These are phyloP conservation scores for Megalonaias nervosa DNA, from an alignment of 1,140 invertebrate species.

Conservation along the genomic window DNA sequence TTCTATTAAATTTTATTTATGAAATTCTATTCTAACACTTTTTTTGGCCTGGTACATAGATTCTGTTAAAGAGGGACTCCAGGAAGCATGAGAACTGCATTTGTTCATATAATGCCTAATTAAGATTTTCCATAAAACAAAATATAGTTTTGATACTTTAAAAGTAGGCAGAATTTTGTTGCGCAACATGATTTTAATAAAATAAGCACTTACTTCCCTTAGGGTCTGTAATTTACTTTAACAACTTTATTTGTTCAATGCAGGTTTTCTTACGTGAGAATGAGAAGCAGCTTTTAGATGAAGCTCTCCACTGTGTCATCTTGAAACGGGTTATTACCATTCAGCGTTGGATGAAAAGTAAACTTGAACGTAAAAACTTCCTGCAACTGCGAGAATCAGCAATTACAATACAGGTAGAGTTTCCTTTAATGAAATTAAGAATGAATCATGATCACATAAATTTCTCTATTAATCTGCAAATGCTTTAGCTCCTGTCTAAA, in stretches of 20 bases:
- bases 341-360: slow-evolving; percentile 91
- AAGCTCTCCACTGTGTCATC: slow-evolving; percentile 92
- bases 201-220: not conserved
- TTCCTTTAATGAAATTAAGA: not conserved
- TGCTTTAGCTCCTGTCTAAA: no score
- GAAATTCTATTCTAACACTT: no score
- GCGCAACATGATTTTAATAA: no score
- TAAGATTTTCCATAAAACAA: no score
- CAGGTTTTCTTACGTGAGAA: slow-evolving; percentile 92
- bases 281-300: slow-evolving; percentile 94
- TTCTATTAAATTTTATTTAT: no score
- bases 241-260: not conserved
- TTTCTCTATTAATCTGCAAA: no score
- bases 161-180: no score
- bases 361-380: slow-evolving; percentile 85
- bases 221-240: not conserved
- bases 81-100: no score
- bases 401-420: slow-evolving; percentile 80
- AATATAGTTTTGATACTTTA: no score
- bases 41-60: no score
- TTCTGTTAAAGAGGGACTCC: no score
- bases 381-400: slow-evolving; percentile 80
- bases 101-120: no score
- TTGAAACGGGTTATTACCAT: slow-evolving; percentile 92
- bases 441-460: not conserved